A percentile compares a stretch with the other conserved stretches of the same genome.
Evolutionary conservation across 2,888 invertebrate species (phyloP).

Genomic region (Coenonympha glycerion): DNA sequence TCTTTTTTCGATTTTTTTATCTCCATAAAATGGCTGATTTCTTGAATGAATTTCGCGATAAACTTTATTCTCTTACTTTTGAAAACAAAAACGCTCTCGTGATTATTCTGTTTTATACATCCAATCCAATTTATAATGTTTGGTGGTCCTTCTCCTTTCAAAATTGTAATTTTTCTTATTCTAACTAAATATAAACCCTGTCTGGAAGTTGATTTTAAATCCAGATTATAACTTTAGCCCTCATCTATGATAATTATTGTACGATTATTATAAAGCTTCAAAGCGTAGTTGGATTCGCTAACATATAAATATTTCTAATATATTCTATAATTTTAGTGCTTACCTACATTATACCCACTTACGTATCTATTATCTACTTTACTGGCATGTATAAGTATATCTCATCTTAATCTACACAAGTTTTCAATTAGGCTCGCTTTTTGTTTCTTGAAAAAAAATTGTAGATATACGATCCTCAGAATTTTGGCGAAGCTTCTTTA

Average conservation of each 20-base stretch:
- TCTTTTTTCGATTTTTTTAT: constrained; percentile 40
- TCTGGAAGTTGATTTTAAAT: constrained; percentile 62
- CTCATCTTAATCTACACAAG: constrained; percentile 60
- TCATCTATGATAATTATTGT: constrained; percentile 63
- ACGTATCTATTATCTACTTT: constrained; percentile 64
- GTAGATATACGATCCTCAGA: constrained; percentile 39
- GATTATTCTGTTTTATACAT: not conserved
- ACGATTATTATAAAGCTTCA: constrained; percentile 69
- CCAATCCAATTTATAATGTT: constrained; percentile 19
- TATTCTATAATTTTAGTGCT: constrained; percentile 72
- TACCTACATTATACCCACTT: constrained; percentile 70
- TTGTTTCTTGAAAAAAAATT: constrained; percentile 37
- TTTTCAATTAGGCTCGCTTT: constrained; percentile 63
- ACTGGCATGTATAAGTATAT: constrained; percentile 63
- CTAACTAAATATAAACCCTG: constrained; percentile 43
- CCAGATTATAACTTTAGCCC: constrained; percentile 59
- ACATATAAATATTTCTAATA: constrained; percentile 62
- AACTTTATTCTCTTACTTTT: not conserved
- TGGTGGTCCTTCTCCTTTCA: constrained; percentile 18
- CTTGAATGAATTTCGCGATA: not conserved
- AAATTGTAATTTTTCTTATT: not conserved
- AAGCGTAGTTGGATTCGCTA: constrained; percentile 72
- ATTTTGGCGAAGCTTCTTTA: constrained; percentile 67
- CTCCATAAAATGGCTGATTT: constrained; percentile 22
- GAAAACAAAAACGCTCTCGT: not conserved